Conservation (phyloP, 2,113 vertebrate species). For the Passer domesticus region DNA sequence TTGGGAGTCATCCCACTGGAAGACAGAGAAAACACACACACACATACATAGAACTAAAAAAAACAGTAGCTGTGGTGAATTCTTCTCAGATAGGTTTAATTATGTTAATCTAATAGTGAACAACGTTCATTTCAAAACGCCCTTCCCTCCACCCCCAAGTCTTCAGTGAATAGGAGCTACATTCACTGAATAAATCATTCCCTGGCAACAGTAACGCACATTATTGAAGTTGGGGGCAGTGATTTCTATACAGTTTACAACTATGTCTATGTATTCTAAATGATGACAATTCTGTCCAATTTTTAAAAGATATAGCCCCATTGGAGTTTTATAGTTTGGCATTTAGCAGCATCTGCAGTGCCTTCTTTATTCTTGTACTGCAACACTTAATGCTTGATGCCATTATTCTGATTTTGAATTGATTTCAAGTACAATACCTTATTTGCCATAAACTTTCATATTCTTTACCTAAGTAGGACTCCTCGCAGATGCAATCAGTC, state of each 20-base stretch:
- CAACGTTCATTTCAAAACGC: slow-evolving; percentile 22
- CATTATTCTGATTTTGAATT: slow-evolving; percentile 52
- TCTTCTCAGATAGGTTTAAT: slow-evolving; percentile 29
- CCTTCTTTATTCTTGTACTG: background rate
- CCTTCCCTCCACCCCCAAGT: slow-evolving; percentile 10
- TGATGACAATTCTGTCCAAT: slow-evolving; percentile 51
- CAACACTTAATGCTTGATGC: slow-evolving; percentile 35
- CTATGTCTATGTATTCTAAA: slow-evolving; percentile 40
- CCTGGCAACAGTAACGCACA: slow-evolving; percentile 60
- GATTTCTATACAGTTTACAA: slow-evolving; percentile 31
- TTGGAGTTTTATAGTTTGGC: slow-evolving; percentile 52
- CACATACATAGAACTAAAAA: background rate
- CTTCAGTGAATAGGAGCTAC: slow-evolving; percentile 52
- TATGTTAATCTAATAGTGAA: slow-evolving; percentile 49
- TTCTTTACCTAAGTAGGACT: slow-evolving; percentile 34
- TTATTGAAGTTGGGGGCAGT: slow-evolving; percentile 46
- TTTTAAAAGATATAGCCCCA: slow-evolving; percentile 52
- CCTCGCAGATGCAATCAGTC: slow-evolving; percentile 34
- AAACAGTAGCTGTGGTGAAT: background rate
- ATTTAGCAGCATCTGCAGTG: slow-evolving; percentile 47
- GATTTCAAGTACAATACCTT: slow-evolving; percentile 56
- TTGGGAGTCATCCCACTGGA: background rate
- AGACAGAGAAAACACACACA: background rate
- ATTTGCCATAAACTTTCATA: slow-evolving; percentile 55
- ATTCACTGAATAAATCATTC: slow-evolving; percentile 61